Evolutionary conservation across 1,140 invertebrate genomes (phyloP).

Genomic region (Patella vulgata): DNA sequence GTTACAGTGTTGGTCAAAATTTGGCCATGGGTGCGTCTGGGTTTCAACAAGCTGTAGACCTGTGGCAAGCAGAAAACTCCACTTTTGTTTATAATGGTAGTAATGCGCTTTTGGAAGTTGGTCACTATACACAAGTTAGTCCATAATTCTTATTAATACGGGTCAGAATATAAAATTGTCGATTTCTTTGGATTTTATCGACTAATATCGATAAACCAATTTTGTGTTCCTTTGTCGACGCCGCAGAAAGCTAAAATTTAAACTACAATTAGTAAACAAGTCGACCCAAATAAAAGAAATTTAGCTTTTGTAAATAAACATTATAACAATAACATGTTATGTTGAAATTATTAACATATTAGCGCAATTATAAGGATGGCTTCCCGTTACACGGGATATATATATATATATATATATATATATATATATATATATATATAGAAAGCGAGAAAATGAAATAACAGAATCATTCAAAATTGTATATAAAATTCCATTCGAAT

Average conservation of each 20-base stretch:
- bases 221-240: background rate
- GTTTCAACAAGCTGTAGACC: conserved; percentile 26
- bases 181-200: background rate
- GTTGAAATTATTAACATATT: too few relatives aligned
- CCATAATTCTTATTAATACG: background rate
- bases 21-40: conserved; percentile 11
- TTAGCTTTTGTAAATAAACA: too few relatives aligned
- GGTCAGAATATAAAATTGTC: too few relatives aligned
- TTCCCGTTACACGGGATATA: too few relatives aligned
- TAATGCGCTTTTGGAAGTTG: conserved; percentile 22
- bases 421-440: too few relatives aligned
- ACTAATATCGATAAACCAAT: background rate
- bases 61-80: conserved; percentile 35
- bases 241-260: background rate
- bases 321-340: too few relatives aligned
- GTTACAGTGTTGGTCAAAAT: conserved; percentile 42
- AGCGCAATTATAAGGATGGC: too few relatives aligned
- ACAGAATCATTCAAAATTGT: too few relatives aligned
- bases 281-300: too few relatives aligned
- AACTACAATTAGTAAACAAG: background rate
- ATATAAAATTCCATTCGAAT: too few relatives aligned
- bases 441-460: too few relatives aligned
- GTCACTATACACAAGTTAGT: conserved; percentile 47
- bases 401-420: too few relatives aligned
- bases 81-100: conserved; percentile 27